Evolutionary conservation across 1,140 invertebrate genomes (phyloP).

Genomic region (Cardiocondyla obscurior): DNA sequence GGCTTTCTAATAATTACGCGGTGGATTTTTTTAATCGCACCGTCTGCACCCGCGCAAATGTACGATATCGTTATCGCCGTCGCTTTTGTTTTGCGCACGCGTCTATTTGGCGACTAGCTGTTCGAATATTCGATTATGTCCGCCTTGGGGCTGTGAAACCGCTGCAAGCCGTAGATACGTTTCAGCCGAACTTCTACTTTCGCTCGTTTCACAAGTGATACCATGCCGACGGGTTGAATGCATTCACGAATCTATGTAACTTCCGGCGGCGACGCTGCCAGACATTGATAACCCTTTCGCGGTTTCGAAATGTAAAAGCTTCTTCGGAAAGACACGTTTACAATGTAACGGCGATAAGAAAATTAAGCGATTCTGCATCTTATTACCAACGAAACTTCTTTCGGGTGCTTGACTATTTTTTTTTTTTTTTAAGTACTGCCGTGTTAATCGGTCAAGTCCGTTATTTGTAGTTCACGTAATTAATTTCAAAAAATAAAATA

Average conservation of each 20-base stretch:
- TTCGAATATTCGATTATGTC: constrained; percentile 43
- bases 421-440: background rate
- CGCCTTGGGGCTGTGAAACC: constrained; percentile 35
- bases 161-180: constrained; percentile 44
- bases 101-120: constrained; percentile 35
- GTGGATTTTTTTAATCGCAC: constrained; percentile 16
- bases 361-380: constrained; percentile 29
- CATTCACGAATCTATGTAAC: constrained; percentile 53
- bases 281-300: constrained; percentile 47
- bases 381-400: background rate
- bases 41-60: background rate
- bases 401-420: background rate
- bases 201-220: constrained; percentile 44
- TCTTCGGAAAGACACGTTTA: constrained; percentile 35
- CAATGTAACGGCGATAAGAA: constrained; percentile 32
- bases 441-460: too few species aligned
- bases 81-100: constrained; percentile 37
- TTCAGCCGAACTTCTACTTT: constrained; percentile 53
- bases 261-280: constrained; percentile 42
- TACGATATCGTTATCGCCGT: constrained; percentile 15
- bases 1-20: constrained; percentile 22
- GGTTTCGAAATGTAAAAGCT: constrained; percentile 36
- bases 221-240: constrained; percentile 25
- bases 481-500: too few species aligned
- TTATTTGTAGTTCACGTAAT: too few species aligned